Evolutionary conservation across 37 sponge, comb jelly and placozoan genomes (phyloP), one percentile per base, ranked within the genome.

Genomic region (Amphimedon queenslandica): DNA sequence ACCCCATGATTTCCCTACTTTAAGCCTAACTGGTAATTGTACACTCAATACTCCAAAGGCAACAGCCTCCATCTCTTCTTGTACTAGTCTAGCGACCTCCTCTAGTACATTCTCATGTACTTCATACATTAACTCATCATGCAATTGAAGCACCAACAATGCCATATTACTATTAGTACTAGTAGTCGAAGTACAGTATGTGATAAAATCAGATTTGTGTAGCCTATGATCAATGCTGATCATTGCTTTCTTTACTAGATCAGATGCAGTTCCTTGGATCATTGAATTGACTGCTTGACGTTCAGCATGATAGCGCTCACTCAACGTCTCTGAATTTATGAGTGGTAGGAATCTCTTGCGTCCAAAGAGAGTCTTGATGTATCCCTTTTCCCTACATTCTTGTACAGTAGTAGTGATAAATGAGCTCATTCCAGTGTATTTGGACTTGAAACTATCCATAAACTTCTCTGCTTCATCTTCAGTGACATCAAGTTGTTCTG

Each of bases 251-350:
- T 99, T 99, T 40, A 95, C 96, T 13, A 99, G 27, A 76, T 99
- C 99, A 28, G 99, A 93, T 25, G 93, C 99, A 20, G 96, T 92
- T 13, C 96, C 96, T 57, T 99, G 99, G 34, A 94, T 88, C 20
- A 80, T 90, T 35, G 93, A 83, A 76, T 99, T 99, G 30, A 99
- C 79, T 27, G 95, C 95, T 66, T 92, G 93, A 31, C 99, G 74
- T 63, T 92, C 93, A 25, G 99, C 95, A 37, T 95, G 90, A 33
- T 60, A 72, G 31, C 84, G 74, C n/a, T 69, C 83, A 2, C 67
- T 67, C 21, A 72, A 37, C 40, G 88, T 63, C 4, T 75, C 37
- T 1, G 87, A 85, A 63, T 85, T 80, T 27, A 98, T 94, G 5
- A 58, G 66, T 18, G 90, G 88, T 0, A 99, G 79, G 61, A 66